Base-by-base conservation (phyloP, 2,888 invertebrate genomes). In the Stenolophus ochropezus region DNA sequence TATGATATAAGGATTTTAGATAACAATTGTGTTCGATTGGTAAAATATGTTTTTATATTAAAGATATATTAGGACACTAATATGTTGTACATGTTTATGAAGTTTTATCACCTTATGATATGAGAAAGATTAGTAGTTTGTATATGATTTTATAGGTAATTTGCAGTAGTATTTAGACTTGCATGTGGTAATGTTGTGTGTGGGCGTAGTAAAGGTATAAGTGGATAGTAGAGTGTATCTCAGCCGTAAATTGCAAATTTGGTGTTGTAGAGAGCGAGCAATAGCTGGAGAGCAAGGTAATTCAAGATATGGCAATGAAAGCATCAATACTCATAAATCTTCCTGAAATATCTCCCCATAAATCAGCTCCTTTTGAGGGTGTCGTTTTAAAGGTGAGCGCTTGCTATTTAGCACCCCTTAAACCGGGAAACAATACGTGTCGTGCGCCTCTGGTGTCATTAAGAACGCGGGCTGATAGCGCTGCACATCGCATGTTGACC, bases 401-500 rank as follows among this genome's bases (percentile, higher is more conserved):
- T 33, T 69, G 65, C 65, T 69, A 69, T 69, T 69, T 33, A 33
- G 11, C 65, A 69, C 65, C 73, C 73, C 49, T 47, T 47, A 73
- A 73, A 73, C 20, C 20, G 33, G 71, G 8, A 33, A 71, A 47
- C 49, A 49, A 73, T 49, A 21, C 47, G 47, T 69, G 14, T 42
- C 33, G 27, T 65, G 27, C 33, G 33, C 65, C 61, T 14, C 27
- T 61, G 61, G 25, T 25, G 25, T 61, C 61, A 61, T 61, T 61
- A 61, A 61, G n/a, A n/a, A n/a, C n/a, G 61, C 25, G 61, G 33
- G 27, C 6, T 33, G 33, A 79, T 42, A 14, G 21, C 47, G 27
- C 27, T 42, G 69, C 80, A 18, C 56, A 25, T 80, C 80, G 73
- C 80, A 71, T 80, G 80, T 56, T 80, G 80, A 80, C 80, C 80